phyloP scores from a whole-genome alignment of 2,797 vertebrate species.

The Sciurus carolinensis region DNA sequence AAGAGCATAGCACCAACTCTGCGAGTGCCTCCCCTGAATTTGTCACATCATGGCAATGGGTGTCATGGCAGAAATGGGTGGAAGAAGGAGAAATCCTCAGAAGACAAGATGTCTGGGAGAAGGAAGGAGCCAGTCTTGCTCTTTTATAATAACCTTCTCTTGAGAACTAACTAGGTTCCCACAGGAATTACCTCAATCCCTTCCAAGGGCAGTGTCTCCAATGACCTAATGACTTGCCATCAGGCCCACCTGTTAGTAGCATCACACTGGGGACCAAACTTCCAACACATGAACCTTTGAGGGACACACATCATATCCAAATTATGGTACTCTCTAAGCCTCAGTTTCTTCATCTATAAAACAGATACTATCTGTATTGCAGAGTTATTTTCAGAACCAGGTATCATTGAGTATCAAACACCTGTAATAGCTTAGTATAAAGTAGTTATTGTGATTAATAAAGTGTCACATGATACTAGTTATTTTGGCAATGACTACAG shows the following conservation, averaged over 20 bases:
- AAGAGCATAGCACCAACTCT: neutral
- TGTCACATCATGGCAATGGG: neutral
- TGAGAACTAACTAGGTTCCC: neutral
- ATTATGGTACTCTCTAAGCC: neutral
- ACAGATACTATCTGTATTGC: neutral
- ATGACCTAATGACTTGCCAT: neutral
- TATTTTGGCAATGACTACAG: neutral
- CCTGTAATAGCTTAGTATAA: neutral
- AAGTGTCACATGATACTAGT: neutral
- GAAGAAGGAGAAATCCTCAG: neutral
- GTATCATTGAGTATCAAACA: neutral
- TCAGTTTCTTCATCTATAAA: neutral
- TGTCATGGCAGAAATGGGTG: neutral
- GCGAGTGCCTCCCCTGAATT: neutral
- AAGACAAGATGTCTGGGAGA: neutral
- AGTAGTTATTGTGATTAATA: slow-evolving; percentile 9
- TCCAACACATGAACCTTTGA: neutral
- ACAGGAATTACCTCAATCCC: neutral
- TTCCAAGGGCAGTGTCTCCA: neutral
- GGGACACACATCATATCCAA: neutral
- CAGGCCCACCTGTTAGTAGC: neutral
- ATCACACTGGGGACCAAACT: neutral
- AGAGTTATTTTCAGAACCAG: slow-evolving; percentile 46
- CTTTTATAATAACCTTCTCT: neutral
- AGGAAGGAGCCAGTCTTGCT: neutral